Evolutionary conservation across 2,888 invertebrate genomes (phyloP), one percentile per base, ranked within the genome.

Genomic region (Mythimna pallens): DNA sequence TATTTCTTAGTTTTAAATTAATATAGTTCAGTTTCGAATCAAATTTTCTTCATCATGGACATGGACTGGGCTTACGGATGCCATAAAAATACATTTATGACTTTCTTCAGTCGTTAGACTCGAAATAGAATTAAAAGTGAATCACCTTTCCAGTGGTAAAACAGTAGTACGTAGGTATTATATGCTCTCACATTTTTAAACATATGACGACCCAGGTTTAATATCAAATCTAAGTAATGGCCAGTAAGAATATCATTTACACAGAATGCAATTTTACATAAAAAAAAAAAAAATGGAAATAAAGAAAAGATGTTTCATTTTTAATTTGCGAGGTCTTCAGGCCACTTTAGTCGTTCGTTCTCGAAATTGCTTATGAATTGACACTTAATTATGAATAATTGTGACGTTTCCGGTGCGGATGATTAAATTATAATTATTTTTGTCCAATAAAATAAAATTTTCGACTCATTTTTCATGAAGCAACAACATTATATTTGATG

Each of bases 41-140:
- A 58, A 58, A 43, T 58, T 54, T 61, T 22, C 64, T 65, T 70
- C 57, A 55, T 17, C 12, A n/a, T 12, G 43, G 6, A 57, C 43
- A 54, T 17, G 52, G 40, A 47, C 25, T 25, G 30, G 58, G 30
- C 64, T 66, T 70, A 50, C 75, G 78, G 75, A 77, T 67, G 75
- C 70, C 62, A 73, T 83, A 77, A 76, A 85, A 80, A 65, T 61
- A 75, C 65, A 65, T 84, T 79, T 76, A 80, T 70, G 58, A 71
- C 62, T 73, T 73, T 70, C 61, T 64, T 59, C 59, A 68, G 76
- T 74, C 72, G 65, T 58, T 78, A 55, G 0, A 43, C 43, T 70
- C 7, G 30, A 81, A 84, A 83, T 84, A 82, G 78, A 82, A 64
- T 65, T 17, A 43, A 61, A 72, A 58, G 59, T 83, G 76, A 82